phyloP scores from a whole-genome alignment of 2,113 vertebrate genomes.

The Panthera uncia region DNA sequence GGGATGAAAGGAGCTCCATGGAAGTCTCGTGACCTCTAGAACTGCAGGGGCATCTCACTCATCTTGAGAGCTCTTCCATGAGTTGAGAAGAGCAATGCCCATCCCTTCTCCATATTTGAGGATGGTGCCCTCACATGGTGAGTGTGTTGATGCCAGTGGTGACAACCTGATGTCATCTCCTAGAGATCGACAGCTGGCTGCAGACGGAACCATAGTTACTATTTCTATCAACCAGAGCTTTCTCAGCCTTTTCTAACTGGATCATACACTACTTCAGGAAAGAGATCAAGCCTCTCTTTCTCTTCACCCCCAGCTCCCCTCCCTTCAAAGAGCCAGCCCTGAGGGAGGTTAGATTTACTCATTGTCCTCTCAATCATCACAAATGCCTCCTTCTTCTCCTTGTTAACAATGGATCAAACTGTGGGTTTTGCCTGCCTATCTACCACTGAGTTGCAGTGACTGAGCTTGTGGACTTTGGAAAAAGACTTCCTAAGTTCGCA shows the following conservation, averaged over 20 bases:
- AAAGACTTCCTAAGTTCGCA: background rate
- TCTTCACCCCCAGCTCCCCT: background rate
- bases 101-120: background rate
- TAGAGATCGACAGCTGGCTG: background rate
- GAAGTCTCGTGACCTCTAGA: background rate
- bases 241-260: background rate
- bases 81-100: background rate
- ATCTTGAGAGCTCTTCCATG: background rate
- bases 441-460: background rate
- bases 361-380: background rate
- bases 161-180: fast-evolving
- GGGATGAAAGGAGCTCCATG: background rate
- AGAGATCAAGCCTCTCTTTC: background rate
- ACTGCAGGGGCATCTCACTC: background rate
- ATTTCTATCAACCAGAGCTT: background rate
- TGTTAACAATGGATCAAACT: background rate
- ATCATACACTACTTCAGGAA: background rate
- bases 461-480: background rate
- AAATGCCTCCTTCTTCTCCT: background rate
- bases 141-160: fast-evolving
- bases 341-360: background rate
- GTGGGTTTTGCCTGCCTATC: background rate
- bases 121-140: fast-evolving
- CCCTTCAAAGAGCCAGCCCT: background rate
- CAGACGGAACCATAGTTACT: fast-evolving